Evolutionary conservation across 2,113 vertebrate genomes (phyloP).

Genomic region (Phasianus colchicus): DNA sequence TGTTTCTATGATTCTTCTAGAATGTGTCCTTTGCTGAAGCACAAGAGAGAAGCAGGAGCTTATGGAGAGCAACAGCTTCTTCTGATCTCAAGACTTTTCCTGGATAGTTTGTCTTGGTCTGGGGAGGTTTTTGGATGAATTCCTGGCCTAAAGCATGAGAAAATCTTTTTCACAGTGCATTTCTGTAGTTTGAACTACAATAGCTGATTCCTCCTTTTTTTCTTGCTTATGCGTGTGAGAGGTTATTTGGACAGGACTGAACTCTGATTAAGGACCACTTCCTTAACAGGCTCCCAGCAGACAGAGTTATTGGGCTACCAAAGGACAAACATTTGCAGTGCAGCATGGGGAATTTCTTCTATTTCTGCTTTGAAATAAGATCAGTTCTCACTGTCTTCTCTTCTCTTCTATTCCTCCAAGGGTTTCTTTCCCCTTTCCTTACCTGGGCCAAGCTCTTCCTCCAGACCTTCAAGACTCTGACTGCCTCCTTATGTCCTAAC

Average conservation of each 20-base stretch:
- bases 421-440: background rate
- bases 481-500: background rate
- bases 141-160: background rate
- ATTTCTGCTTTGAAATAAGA: background rate
- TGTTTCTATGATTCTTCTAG: background rate
- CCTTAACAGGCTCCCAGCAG: background rate
- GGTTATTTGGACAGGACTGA: background rate
- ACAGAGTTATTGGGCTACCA: background rate
- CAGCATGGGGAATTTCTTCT: background rate
- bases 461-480: background rate
- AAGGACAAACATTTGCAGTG: background rate
- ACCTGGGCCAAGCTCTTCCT: background rate
- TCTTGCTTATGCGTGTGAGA: background rate
- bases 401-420: background rate
- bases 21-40: background rate
- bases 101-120: background rate
- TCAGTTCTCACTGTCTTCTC: background rate
- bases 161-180: background rate
- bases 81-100: background rate
- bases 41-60: background rate
- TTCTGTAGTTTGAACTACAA: background rate
- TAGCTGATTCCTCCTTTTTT: background rate
- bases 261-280: background rate
- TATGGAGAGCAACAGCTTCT: background rate
- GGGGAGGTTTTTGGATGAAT: background rate